A percentile compares a stretch with the other conserved stretches of the same genome.
phyloP scores from a whole-genome alignment of 2,888 invertebrate species.

The Caradrina clavipalpis region DNA sequence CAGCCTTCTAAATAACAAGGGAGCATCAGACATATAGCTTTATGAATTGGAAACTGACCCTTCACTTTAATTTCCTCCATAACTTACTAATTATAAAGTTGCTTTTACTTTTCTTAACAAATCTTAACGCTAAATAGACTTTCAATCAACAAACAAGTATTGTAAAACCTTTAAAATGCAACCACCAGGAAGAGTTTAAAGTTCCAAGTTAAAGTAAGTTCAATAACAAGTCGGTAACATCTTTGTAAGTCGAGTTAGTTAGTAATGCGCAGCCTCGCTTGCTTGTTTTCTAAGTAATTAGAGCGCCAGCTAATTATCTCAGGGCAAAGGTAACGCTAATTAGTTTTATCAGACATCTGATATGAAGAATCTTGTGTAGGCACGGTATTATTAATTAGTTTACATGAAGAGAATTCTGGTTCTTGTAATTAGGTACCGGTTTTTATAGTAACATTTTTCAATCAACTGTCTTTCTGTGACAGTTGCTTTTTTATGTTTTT shows the following conservation, averaged over 20 bases:
- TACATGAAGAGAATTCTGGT: background rate
- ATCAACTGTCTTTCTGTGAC: background rate
- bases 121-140: slow-evolving; percentile 1
- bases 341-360: slow-evolving; percentile 12
- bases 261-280: slow-evolving; percentile 19
- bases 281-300: slow-evolving; percentile 36
- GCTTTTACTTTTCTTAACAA: background rate
- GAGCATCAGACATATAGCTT: too few relatives aligned
- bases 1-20: too few relatives aligned
- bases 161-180: slow-evolving; percentile 16
- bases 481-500: too few relatives aligned
- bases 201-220: slow-evolving; percentile 22
- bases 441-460: background rate
- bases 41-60: too few relatives aligned
- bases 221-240: slow-evolving; percentile 22
- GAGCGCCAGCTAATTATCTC: slow-evolving; percentile 33
- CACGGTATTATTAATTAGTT: slow-evolving; percentile 6
- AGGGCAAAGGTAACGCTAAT: slow-evolving; percentile 20
- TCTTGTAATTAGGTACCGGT: too few relatives aligned
- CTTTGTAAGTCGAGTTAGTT: slow-evolving; percentile 30
- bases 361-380: slow-evolving; percentile 22
- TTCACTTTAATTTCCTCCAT: too few relatives aligned
- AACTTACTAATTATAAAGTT: too few relatives aligned
- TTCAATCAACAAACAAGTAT: background rate
- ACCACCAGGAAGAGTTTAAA: slow-evolving; percentile 33